These are phyloP conservation scores for Panagrolaimus sp. DNA, from an alignment of 1,140 invertebrate species.

Conservation along the genomic window DNA sequence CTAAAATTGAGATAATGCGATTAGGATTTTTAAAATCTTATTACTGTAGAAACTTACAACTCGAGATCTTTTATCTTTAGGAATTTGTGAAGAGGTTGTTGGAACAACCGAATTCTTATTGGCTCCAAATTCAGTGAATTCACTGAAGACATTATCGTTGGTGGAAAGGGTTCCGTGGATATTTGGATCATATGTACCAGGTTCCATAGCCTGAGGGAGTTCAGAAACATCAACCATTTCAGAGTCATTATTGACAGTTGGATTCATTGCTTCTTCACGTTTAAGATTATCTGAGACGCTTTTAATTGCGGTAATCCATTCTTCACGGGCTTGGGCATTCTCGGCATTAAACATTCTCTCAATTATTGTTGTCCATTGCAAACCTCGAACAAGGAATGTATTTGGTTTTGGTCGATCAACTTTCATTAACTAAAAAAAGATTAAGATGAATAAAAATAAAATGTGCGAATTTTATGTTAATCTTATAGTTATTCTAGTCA, in stretches of 20 bases:
- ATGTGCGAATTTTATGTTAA: no score
- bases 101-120: background rate
- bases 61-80: background rate
- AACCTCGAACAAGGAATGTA: slow-evolving; percentile 90
- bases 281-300: background rate
- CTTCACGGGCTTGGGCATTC: slow-evolving; percentile 64
- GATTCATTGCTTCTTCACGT: slow-evolving; percentile 9
- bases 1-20: no score
- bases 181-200: slow-evolving; percentile 7
- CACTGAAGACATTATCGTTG: background rate
- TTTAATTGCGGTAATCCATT: slow-evolving; percentile 57
- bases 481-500: no score
- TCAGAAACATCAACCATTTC: slow-evolving; percentile 44
- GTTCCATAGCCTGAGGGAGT: slow-evolving; percentile 31
- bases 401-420: slow-evolving; percentile 87
- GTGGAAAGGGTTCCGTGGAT: background rate
- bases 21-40: no score
- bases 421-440: slow-evolving; percentile 89
- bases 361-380: slow-evolving; percentile 96
- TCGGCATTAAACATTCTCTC: slow-evolving; percentile 95
- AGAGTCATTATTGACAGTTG: slow-evolving; percentile 21
- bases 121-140: background rate
- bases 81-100: slow-evolving; percentile 21
- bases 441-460: slow-evolving; percentile 42
- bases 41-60: no score